phyloP scores from a whole-genome alignment of 2,888 invertebrate genomes.

The Aporophyla lueneburgensis region DNA sequence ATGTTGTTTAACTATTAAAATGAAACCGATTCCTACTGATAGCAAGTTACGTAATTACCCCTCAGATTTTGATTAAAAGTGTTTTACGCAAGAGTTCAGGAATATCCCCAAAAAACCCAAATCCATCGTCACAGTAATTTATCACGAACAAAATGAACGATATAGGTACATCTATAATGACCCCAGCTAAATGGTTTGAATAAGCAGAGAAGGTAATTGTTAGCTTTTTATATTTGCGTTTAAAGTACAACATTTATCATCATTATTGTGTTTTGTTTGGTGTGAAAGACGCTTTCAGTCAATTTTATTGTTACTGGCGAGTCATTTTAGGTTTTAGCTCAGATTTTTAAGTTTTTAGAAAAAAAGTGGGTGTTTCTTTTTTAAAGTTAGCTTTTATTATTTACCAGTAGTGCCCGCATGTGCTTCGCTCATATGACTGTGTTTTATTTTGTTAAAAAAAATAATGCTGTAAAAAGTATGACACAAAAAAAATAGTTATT shows the following conservation, averaged over 20 bases:
- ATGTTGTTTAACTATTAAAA: too few species aligned
- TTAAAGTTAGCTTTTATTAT: too few species aligned
- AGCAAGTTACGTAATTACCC: too few species aligned
- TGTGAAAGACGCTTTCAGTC: slow-evolving; percentile 30
- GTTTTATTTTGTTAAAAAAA: too few species aligned
- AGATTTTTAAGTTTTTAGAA: not conserved
- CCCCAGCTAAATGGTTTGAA: slow-evolving; percentile 58
- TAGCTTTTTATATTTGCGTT: slow-evolving; percentile 37
- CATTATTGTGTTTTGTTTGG: slow-evolving; percentile 36
- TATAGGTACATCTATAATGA: slow-evolving; percentile 56
- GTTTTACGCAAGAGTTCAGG: not conserved
- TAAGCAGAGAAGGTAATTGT: slow-evolving; percentile 34
- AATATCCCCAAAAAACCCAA: not conserved
- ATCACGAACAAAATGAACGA: slow-evolving; percentile 55
- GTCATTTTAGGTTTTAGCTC: not conserved
- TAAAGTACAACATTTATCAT: slow-evolving; percentile 44
- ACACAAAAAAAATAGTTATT: too few species aligned
- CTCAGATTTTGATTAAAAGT: too few species aligned
- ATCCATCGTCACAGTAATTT: not conserved
- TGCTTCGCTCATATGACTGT: too few species aligned
- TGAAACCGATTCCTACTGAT: too few species aligned
- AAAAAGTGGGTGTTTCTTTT: too few species aligned
- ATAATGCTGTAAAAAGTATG: too few species aligned
- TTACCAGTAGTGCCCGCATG: too few species aligned
- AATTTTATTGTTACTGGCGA: slow-evolving; percentile 18